These are phyloP conservation scores for Cuculus canorus DNA, from an alignment of 2,797 vertebrate species.

Conservation along the genomic window DNA sequence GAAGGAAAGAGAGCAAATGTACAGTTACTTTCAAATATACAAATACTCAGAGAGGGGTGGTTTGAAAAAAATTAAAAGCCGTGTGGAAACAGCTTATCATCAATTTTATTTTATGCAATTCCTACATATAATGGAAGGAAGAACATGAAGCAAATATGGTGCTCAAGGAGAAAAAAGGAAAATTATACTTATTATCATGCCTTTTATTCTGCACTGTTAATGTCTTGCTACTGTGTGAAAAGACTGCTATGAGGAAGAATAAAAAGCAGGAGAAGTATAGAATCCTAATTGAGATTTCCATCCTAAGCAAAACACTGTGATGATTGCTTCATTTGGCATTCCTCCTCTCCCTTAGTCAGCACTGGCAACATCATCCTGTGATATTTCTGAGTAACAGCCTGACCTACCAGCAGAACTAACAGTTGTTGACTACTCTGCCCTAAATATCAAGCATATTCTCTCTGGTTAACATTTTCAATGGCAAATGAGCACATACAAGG, in stretches of 20 bases:
- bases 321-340: conserved; percentile 15
- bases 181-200: neutral
- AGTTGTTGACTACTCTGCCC: neutral
- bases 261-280: neutral
- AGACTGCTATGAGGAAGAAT: conserved; percentile 13
- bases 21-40: neutral
- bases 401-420: conserved; percentile 8
- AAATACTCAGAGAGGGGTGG: neutral
- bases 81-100: neutral
- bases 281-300: neutral
- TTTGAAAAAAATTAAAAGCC: neutral
- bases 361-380: neutral
- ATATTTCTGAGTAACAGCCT: neutral
- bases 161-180: neutral
- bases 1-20: neutral
- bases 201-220: conserved; percentile 20
- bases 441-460: conserved; percentile 14
- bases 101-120: neutral
- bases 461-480: neutral
- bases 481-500: neutral
- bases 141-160: neutral
- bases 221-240: neutral
- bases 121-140: neutral
- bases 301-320: neutral
- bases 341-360: conserved; percentile 15